Evolutionary conservation across 2,888 invertebrate species (phyloP).

Genomic region (Nycteola revayana): DNA sequence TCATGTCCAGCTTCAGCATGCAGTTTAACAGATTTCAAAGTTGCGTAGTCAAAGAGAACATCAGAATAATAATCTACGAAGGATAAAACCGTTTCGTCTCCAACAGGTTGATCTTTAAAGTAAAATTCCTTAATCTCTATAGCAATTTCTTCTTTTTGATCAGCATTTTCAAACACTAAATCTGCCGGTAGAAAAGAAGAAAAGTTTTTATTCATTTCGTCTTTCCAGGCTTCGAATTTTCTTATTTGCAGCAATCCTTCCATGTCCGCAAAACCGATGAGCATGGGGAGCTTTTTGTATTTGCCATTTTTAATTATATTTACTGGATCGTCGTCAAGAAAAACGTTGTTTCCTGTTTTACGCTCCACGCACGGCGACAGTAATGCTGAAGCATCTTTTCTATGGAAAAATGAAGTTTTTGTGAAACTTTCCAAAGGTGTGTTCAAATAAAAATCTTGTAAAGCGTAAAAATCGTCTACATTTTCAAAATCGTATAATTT

Average conservation of each 20-base stretch:
- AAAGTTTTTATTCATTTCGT: slow-evolving; percentile 36
- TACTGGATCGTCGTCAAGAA: slow-evolving; percentile 33
- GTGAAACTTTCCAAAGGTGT: slow-evolving; percentile 22
- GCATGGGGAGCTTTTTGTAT: slow-evolving; percentile 31
- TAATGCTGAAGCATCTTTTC: slow-evolving; percentile 17
- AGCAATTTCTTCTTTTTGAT: slow-evolving; percentile 28
- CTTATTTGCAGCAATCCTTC: slow-evolving; percentile 34
- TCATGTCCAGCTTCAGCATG: slow-evolving; percentile 38
- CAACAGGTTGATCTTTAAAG: slow-evolving; percentile 33
- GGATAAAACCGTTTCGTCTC: slow-evolving; percentile 20
- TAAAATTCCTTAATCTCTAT: slow-evolving; percentile 33
- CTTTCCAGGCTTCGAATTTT: slow-evolving; percentile 27
- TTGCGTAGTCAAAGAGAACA: slow-evolving; percentile 35
- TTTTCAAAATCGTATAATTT: slow-evolving; percentile 21
- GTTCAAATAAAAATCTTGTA: slow-evolving; percentile 35
- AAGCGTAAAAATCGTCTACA: slow-evolving; percentile 22
- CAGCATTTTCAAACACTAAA: slow-evolving; percentile 22
- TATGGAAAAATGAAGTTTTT: slow-evolving; percentile 13
- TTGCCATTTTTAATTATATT: slow-evolving; percentile 31
- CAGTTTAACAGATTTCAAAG: slow-evolving; percentile 28
- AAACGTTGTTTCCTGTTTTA: slow-evolving; percentile 21
- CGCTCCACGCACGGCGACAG: slow-evolving; percentile 34
- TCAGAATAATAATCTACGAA: slow-evolving; percentile 48
- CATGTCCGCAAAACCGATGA: slow-evolving; percentile 39
- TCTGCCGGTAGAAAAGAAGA: slow-evolving; percentile 38